Evolutionary conservation across 1,140 invertebrate genomes (phyloP).

Genomic region (Medauroidea extradentata): DNA sequence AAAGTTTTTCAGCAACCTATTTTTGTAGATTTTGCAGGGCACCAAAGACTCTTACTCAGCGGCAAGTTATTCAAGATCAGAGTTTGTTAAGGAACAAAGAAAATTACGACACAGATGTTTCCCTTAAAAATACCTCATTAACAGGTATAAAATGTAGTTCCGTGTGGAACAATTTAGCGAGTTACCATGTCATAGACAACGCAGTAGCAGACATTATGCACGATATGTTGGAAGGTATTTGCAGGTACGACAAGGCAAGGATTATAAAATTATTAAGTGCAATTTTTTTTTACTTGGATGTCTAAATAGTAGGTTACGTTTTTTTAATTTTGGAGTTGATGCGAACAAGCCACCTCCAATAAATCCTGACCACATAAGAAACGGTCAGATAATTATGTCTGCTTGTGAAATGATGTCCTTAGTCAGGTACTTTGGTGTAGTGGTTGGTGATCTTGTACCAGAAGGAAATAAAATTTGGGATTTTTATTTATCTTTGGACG

Average conservation of each 20-base stretch:
- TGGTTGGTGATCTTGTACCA: slow-evolving; percentile 28
- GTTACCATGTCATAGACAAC: slow-evolving; percentile 23
- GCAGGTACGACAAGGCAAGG: slow-evolving; percentile 21
- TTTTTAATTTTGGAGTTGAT: slow-evolving; percentile 17
- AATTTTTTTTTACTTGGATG: slow-evolving; percentile 14
- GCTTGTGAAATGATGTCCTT: slow-evolving; percentile 27
- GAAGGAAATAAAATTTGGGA: slow-evolving; percentile 20
- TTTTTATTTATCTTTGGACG: slow-evolving; percentile 20
- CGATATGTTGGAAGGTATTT: slow-evolving; percentile 23
- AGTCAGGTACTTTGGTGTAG: slow-evolving; percentile 19
- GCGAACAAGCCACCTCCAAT: slow-evolving; percentile 17
- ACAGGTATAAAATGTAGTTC: background rate
- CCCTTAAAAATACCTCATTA: background rate
- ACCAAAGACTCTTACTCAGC: too few relatives aligned
- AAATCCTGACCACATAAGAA: slow-evolving; percentile 8
- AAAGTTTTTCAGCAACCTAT: too few relatives aligned
- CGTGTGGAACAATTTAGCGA: background rate
- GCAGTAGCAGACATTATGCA: slow-evolving; percentile 22
- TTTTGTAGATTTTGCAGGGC: too few relatives aligned
- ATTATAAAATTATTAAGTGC: slow-evolving; percentile 19
- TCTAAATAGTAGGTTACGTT: slow-evolving; percentile 21
- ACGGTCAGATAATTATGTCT: slow-evolving; percentile 19
- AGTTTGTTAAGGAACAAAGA: background rate
- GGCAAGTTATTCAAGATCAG: background rate
- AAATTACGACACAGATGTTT: background rate